Evolutionary conservation across 2,797 vertebrate species (phyloP).

Genomic region (Prionace glauca): DNA sequence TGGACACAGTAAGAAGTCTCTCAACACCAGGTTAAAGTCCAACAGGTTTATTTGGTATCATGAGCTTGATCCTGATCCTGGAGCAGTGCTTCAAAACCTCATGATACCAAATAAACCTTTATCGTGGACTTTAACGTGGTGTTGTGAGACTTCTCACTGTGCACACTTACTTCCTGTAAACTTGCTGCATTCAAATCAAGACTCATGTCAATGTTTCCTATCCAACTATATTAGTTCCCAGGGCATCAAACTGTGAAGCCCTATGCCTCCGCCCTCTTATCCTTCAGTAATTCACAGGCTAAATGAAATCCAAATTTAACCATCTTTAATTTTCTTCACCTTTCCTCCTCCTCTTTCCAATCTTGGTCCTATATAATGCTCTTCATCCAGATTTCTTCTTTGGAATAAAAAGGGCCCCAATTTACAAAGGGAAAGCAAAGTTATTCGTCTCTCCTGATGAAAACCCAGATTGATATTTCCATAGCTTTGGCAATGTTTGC

Average conservation of each 20-base stretch:
- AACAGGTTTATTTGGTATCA: no score
- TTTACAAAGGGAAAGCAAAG: neutral
- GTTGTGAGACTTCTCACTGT: no score
- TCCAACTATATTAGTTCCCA: neutral
- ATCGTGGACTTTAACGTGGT: no score
- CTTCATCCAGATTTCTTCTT: neutral
- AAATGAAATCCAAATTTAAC: neutral
- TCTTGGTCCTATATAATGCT: neutral
- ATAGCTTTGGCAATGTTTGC: neutral
- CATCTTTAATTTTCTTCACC: neutral
- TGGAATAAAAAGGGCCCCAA: neutral
- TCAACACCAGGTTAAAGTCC: no score
- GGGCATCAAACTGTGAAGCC: neutral
- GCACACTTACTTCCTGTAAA: neutral
- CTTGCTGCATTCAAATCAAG: neutral
- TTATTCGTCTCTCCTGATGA: neutral
- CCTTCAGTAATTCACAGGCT: no score
- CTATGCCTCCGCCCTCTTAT: neutral
- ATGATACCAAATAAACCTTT: no score
- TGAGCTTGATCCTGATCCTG: no score
- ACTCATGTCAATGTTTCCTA: neutral
- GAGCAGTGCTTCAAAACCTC: no score
- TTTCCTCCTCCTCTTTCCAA: neutral
- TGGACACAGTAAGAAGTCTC: no score
- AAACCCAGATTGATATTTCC: neutral